Evolutionary conservation across 2,113 vertebrate species (phyloP).

Genomic region (Rhinoderma darwinii): DNA sequence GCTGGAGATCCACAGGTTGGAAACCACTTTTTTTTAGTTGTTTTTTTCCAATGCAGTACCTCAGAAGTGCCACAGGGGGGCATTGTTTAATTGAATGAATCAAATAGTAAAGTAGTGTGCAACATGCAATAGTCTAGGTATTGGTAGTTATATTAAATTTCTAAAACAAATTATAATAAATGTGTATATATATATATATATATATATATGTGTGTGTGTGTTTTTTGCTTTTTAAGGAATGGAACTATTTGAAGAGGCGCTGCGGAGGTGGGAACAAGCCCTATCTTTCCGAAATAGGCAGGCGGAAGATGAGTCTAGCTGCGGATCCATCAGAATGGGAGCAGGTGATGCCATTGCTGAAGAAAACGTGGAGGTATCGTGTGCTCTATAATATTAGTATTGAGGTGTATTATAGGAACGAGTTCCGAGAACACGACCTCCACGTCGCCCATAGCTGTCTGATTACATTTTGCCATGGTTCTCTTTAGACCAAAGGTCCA

Average conservation of each 20-base stretch:
- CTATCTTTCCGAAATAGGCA: slow-evolving; percentile 86
- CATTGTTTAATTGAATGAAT: not conserved
- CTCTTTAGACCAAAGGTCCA: too few species aligned
- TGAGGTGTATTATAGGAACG: not conserved
- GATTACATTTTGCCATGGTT: too few species aligned
- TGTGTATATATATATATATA: too few species aligned
- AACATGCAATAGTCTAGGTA: not conserved
- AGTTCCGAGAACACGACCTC: too few species aligned
- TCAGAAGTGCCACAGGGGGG: not conserved
- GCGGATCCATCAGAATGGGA: slow-evolving; percentile 82
- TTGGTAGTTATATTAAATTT: too few species aligned
- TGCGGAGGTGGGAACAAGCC: slow-evolving; percentile 93
- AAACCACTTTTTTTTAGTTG: too few species aligned
- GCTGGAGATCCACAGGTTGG: too few species aligned
- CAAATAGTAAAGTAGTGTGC: not conserved
- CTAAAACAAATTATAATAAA: too few species aligned
- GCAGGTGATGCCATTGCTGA: slow-evolving; percentile 91
- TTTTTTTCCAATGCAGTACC: not conserved
- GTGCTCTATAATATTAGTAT: not conserved
- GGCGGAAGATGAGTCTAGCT: slow-evolving; percentile 83
- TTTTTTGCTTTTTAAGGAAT: slow-evolving; percentile 81
- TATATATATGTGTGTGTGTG: too few species aligned
- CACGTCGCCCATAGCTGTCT: too few species aligned
- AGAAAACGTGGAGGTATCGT: slow-evolving; percentile 86
- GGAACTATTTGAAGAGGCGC: slow-evolving; percentile 95